Base-by-base conservation (phyloP, 2,113 vertebrate genomes). In the Pachycephala philippinensis region DNA sequence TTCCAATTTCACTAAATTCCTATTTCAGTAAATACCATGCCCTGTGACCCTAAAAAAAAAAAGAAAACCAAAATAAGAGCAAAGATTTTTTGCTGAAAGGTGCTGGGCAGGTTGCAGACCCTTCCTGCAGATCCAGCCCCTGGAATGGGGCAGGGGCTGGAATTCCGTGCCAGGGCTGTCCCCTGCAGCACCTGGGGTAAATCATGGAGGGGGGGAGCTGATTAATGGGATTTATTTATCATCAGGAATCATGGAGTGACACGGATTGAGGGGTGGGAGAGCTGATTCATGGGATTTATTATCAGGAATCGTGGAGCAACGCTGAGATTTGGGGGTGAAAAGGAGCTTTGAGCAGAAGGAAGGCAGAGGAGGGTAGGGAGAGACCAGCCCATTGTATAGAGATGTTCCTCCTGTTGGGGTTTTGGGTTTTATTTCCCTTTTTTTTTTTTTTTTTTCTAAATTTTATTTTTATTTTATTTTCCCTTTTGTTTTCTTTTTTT, bases 331-430 rank as follows among this genome's bases (percentile, higher is more conserved):
- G 31, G 57, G 94, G 93, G 82, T 88, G 89, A 84, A 47, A n/a
- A 81, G 92, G 95, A 97, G 87, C 83, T 91, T 76, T 91, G 97
- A 97, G 80, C 72, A 45, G 90, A 70, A 85, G 71, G 76, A 74
- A 83, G 78, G 86, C 60, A 95, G 93, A 93, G 87, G 84, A 68
- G 74, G 50, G 15, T 70, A 96, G 90, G 92, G 91, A 93, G 95
- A 97, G 97, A 96, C 97, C 98, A 98, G 97, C 98, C 98, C 97
- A 59, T 97, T 98, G 97, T 98, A 97, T 89, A 98, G 97, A 98
- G 95, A 93, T 89, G 95, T 97, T 97, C 97, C 96, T 97, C 86
- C 95, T 96, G 47, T 88, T 93, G 68, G 74, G 89, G 44, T 71
- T 93, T 95, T 82, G 37, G 42, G 16, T n/a, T 61, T 68, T 69